Conservation (phyloP, 2,113 vertebrate species). For the Sisor rabdophorus region DNA sequence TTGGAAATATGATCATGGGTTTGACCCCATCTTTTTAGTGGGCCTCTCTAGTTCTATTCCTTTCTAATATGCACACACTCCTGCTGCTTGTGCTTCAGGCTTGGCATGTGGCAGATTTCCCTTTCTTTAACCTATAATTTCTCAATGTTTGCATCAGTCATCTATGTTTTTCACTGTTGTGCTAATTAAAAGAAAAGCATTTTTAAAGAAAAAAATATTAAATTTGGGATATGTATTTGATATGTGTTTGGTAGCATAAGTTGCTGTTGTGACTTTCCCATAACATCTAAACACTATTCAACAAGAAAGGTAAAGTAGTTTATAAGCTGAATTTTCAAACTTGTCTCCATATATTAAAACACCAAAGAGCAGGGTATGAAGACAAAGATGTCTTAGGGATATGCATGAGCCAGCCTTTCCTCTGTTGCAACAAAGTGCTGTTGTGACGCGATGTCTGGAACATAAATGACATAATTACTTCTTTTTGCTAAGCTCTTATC, state of each 20-base stretch:
- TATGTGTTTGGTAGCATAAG: too few relatives aligned
- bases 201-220: too few relatives aligned
- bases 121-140: constrained; percentile 58
- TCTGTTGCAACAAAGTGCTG: constrained; percentile 51
- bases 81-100: constrained; percentile 49
- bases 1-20: constrained; percentile 70
- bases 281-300: constrained; percentile 12
- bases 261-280: background rate
- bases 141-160: constrained; percentile 57
- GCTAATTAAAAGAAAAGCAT: too few relatives aligned
- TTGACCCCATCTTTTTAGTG: constrained; percentile 72
- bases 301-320: background rate
- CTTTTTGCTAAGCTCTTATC: constrained; percentile 53
- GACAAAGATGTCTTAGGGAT: background rate
- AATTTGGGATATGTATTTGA: too few relatives aligned
- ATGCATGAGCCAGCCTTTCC: constrained; percentile 49
- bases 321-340: background rate
- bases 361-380: background rate
- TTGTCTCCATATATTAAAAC: constrained; percentile 13
- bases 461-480: constrained; percentile 50
- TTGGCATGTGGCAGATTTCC: constrained; percentile 69
- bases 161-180: constrained; percentile 24
- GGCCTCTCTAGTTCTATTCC: constrained; percentile 45
- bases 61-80: constrained; percentile 7
- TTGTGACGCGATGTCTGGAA: constrained; percentile 61